These are phyloP conservation scores for Onychostruthus taczanowskii DNA, from an alignment of 2,113 vertebrate genomes.

Conservation along the genomic window DNA sequence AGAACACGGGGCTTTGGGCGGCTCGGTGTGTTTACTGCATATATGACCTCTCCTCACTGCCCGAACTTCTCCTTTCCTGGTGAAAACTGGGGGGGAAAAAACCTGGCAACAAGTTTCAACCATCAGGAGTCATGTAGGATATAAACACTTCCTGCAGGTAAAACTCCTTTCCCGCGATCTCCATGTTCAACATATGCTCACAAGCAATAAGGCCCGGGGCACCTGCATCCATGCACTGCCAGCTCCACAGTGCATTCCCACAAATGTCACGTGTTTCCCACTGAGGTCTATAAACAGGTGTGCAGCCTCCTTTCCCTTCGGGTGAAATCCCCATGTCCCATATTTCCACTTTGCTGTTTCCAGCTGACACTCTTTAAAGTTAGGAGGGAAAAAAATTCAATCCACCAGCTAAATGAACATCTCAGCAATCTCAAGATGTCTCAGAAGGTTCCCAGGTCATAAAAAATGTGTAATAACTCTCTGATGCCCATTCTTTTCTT, in stretches of 20 bases:
- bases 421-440: conserved; percentile 45
- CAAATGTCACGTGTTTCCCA: background rate
- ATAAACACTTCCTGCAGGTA: background rate
- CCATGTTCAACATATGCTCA: background rate
- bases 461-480: conserved; percentile 59
- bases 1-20: too few relatives aligned
- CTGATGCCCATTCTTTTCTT: background rate
- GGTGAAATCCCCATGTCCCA: background rate
- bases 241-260: background rate
- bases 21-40: background rate
- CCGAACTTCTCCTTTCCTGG: background rate
- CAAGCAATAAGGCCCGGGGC: background rate
- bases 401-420: conserved; percentile 56
- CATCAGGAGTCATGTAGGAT: background rate
- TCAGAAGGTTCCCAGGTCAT: conserved; percentile 53
- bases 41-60: accelerated
- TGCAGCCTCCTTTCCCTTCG: background rate
- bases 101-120: background rate
- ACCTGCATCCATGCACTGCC: accelerated
- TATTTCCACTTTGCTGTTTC: conserved; percentile 36
- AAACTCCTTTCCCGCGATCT: background rate
- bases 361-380: conserved; percentile 50
- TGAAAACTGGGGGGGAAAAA: background rate
- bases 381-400: background rate
- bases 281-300: background rate